Base-by-base conservation (phyloP, 2,888 invertebrate genomes). In the Yponomeuta cagnagella region DNA sequence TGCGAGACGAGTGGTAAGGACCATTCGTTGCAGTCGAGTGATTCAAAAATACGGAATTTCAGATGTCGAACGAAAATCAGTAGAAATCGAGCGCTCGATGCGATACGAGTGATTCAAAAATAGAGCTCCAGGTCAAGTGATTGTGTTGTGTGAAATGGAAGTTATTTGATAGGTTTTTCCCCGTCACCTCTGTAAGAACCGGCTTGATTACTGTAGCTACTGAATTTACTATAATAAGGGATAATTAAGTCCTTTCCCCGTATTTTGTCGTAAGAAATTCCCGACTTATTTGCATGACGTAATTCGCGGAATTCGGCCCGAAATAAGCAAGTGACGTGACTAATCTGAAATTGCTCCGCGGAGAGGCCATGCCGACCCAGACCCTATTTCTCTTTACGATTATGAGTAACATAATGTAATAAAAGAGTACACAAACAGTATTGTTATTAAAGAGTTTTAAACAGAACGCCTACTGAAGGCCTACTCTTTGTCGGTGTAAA, bases 341-440 rank as follows among this genome's bases (percentile, higher is more conserved):
- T 58, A 58, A 58, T 58, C 52, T 58, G 52, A 58, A 58, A 58
- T 58, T 58, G 52, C 52, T 58, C 52, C 52, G 52, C 52, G 15
- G 52, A 2, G 52, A 6, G 43, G 43, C 43, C 43, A 8, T 6
- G 63, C 1, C 33, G 65, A 31, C 65, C 65, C 33, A 65, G 65
- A 65, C 65, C 65, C 65, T 31, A 31, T 65, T 65, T 33, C 65
- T 31, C 33, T 65, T 65, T 65, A 65, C 65, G 65, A 65, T 30
- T 30, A 33, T 65, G 65, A 65, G 65, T 65, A 65, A 65, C 10
- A 12, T 23, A 65, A 65, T 33, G 3, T 31, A 30, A 65, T 65
- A 65, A 65, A 65, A 31, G 43, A 43, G 43, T 43, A 43, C 52
- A 15, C 52, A 15, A 58, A 15, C 12, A 58, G 15, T 58, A 15